phyloP scores from a whole-genome alignment of 2,888 invertebrate species.

The Cheiracanthium punctorium region DNA sequence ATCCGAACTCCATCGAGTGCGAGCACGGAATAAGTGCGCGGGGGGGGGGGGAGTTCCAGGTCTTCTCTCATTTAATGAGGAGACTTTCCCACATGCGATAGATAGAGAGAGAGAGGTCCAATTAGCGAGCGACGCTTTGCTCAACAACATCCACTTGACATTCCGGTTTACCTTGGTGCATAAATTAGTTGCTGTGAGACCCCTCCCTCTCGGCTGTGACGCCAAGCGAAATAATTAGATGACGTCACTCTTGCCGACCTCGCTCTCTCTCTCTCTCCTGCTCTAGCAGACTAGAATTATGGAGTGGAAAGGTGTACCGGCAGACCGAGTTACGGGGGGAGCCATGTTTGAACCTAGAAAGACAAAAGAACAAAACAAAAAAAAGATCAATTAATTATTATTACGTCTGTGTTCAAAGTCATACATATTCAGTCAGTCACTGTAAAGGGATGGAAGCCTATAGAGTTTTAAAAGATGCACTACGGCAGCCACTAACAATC shows the following conservation, averaged over 20 bases:
- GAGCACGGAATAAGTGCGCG: neutral
- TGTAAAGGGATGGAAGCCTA: too few relatives aligned
- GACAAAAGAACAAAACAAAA: too few relatives aligned
- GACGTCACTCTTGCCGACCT: slow-evolving; percentile 53
- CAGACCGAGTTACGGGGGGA: neutral
- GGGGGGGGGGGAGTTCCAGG: neutral
- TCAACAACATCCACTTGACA: slow-evolving; percentile 70
- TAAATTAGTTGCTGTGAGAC: slow-evolving; percentile 69
- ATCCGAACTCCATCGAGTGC: slow-evolving; percentile 61
- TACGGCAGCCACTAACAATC: too few relatives aligned
- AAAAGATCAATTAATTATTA: too few relatives aligned
- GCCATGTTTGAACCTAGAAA: slow-evolving; percentile 10
- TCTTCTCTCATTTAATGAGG: slow-evolving; percentile 50
- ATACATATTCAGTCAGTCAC: too few relatives aligned
- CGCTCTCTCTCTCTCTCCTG: slow-evolving; percentile 8
- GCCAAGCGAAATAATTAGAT: slow-evolving; percentile 70
- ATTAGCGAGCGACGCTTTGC: slow-evolving; percentile 66
- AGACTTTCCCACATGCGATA: slow-evolving; percentile 53
- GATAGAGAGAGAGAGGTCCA: slow-evolving; percentile 59
- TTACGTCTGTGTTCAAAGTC: too few relatives aligned
- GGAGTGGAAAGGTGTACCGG: neutral
- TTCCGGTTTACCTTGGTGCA: slow-evolving; percentile 69
- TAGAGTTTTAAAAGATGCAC: too few relatives aligned
- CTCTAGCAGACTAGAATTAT: neutral
- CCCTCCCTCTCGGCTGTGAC: slow-evolving; percentile 64